Evolutionary conservation across 2,888 invertebrate species (phyloP), one percentile per base, ranked within the genome.

Genomic region (Cantharis flavilabris): DNA sequence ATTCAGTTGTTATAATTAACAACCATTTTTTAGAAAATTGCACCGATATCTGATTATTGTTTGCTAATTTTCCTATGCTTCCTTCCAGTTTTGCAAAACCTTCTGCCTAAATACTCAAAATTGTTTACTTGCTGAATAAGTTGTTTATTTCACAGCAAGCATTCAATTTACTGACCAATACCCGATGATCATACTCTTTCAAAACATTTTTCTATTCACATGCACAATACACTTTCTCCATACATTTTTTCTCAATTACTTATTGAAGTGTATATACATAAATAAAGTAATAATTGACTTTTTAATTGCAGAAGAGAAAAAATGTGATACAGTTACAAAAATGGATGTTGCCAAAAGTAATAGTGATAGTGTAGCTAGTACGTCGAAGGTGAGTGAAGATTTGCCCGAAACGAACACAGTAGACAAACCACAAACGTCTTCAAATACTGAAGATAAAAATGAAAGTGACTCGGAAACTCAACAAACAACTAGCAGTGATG

Each of bases 381-480:
- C 88, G 5, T 87, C 88, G 14, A 85, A 84, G 77, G 20, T 33
- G 70, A 62, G 33, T 20, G 23, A 70, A 49, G 72, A 80, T 64
- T 70, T 64, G 9, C 67, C 73, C 10, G 74, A 69, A 28, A 78
- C 74, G 71, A 70, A 80, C 20, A 20, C 13, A 63, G 80, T 80
- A 75, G 75, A 78, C 70, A 80, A 78, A 80, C 74, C 80, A 26
- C 72, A 76, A 76, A 33, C 26, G 5, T 71, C 73, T 74, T 49
- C 49, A 49, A 75, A 30, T 77, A 62, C 71, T 1, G 78, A 78
- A 16, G 72, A 77, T 81, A 85, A 83, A 81, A 80, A 83, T 73
- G 86, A 86, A 78, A 85, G 86, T 80, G 86, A 86, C 81, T 85
- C 84, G 13, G 86, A 87, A 77, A 83, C 83, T 64, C 86, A 85